Evolutionary conservation across 2,888 invertebrate species (phyloP), one percentile per base, ranked within the genome.

Genomic region (Drosophila phalerata): DNA sequence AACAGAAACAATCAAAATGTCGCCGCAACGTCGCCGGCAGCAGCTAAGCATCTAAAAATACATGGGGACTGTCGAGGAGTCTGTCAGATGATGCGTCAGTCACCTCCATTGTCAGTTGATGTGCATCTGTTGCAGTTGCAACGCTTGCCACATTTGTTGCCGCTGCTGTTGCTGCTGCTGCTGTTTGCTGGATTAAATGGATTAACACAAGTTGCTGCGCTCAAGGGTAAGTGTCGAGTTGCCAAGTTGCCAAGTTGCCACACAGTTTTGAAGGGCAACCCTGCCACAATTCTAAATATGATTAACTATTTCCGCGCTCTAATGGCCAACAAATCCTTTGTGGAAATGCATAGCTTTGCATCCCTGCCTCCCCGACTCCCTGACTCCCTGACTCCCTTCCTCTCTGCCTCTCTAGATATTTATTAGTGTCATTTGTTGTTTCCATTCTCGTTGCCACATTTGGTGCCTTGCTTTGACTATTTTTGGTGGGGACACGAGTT

Each of bases 171-270:
- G 38, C 62, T 60, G 69, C 68, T 87, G 71, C 73, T 77, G 48
- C 62, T 63, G 56, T 73, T 81, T 70, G 82, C 86, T 79, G 89
- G 91, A 88, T 91, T 91, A 90, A 86, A 88, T 89, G 91, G 91
- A 91, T 90, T 91, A 88, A 85, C 88, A 79, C 84, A 84, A 85
- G 91, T 91, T 84, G 85, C 89, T 70, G 91, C 91, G 79, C 91
- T 91, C 86, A 91, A 91, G 91, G 91, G 91, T 91, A 91, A 91
- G 91, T 91, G 65, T 73, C 61, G 47, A 57, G 42, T 57, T 69
- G 62, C 53, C 57, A 55, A 19, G 19, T 19, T 19, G 19, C 19
- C 22, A n/a, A n/a, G n/a, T n/a, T n/a, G n/a, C n/a, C n/a, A n/a
- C n/a, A 22, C 22, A 28, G 40, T 45, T 75, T 77, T 87, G 82